A percentile compares a stretch with the other conserved stretches of the same genome.
Conservation (phyloP, 2,888 invertebrate genomes). For the Cryptocheilus praepositus region DNA sequence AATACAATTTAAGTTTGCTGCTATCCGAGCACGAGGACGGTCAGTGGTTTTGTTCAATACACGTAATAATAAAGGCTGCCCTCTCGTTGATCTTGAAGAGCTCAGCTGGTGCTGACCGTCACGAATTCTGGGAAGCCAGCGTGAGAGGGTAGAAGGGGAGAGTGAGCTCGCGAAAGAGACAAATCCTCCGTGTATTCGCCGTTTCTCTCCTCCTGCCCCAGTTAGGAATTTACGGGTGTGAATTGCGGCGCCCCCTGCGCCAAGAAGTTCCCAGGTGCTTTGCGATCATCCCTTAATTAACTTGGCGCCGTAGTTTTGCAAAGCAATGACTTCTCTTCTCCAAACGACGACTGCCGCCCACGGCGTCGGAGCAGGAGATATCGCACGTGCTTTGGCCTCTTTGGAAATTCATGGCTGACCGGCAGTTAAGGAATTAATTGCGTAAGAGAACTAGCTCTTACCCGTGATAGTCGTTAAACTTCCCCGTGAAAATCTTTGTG, state of each 20-base stretch:
- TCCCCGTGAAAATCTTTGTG: no score
- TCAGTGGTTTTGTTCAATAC: conserved; percentile 13
- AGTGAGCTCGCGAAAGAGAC: conserved; percentile 18
- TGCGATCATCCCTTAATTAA: conserved; percentile 23
- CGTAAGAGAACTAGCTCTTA: no score
- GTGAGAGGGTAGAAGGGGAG: background rate
- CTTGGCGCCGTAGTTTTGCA: conserved; percentile 1
- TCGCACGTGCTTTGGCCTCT: no score
- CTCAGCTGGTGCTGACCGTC: conserved; percentile 1
- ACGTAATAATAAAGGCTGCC: conserved; percentile 14
- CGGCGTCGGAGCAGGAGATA: no score
- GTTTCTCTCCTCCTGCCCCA: conserved; percentile 9
- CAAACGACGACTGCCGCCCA: no score
- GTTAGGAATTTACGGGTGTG: conserved; percentile 18
- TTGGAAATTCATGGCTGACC: no score
- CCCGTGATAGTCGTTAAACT: no score
- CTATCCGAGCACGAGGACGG: background rate
- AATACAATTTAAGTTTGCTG: conserved; percentile 44
- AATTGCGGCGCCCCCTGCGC: background rate
- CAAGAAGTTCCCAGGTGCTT: conserved; percentile 20
- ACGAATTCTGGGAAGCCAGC: background rate
- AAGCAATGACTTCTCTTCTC: no score
- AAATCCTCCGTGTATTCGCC: conserved; percentile 4
- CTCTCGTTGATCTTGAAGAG: conserved; percentile 1
- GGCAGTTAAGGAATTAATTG: no score